Base-by-base conservation (phyloP, 2,888 invertebrate species). In the Drosophila differens region DNA sequence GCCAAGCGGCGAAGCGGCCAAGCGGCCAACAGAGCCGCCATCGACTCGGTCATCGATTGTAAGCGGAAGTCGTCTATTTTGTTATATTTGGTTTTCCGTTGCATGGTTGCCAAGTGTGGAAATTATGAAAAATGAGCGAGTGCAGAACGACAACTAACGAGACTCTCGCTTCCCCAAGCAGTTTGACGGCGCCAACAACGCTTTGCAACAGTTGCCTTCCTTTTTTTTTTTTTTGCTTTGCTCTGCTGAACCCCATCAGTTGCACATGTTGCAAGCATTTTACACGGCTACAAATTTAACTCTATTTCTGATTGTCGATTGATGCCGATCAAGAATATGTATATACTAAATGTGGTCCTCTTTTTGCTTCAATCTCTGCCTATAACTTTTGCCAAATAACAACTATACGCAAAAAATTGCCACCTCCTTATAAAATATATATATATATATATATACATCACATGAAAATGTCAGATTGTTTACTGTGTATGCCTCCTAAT, bases 21-120 rank as follows among this genome's bases (percentile, higher is more conserved):
- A 51, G 32, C 57, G n/a, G 52, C 44, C 28, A 30, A 37, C 33
- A 33, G 33, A 33, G 33, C 33, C 19, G 53, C 22, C 32, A 54
- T 58, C 51, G 55, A 37, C 25, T 47, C 54, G 49, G 64, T 53
- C 81, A 67, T 71, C 79, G 77, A 69, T 77, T 74, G 74, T 62
- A 60, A 79, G 76, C 91, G 87, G 91, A 88, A 91, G 90, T 88
- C 90, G 89, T 88, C 81, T 71, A 81, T 89, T 91, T 84, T 75
- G 68, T 74, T 87, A 66, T 87, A 89, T 91, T 91, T 77, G 88
- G 55, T 74, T 89, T 86, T 84, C 60, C 66, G 60, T 52, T 67
- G 55, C 58, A 30, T 30, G 51, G 28, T 65, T 62, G 35, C 65
- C 69, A 69, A 79, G 83, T 90, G 85, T 85, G 82, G 86, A 88